phyloP scores from a whole-genome alignment of 2,113 vertebrate species.

The Excalfactoria chinensis region DNA sequence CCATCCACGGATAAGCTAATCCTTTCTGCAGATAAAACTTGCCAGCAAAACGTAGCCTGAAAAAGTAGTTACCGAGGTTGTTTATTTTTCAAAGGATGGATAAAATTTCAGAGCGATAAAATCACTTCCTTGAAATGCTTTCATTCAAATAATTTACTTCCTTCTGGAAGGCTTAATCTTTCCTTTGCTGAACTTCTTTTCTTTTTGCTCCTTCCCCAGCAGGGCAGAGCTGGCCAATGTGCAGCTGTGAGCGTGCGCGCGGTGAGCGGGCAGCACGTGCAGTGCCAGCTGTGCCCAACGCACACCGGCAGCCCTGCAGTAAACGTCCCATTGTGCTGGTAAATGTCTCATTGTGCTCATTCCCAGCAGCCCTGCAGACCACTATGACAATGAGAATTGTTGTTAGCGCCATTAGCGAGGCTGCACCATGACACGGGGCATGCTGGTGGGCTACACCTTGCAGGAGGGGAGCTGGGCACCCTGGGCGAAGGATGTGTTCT shows the following conservation, averaged over 20 bases:
- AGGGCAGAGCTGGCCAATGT: neutral
- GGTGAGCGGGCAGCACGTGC: neutral
- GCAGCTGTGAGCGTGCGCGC: neutral
- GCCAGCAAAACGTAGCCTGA: neutral
- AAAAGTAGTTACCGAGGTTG: slow-evolving; percentile 18
- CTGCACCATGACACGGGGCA: fast-evolving
- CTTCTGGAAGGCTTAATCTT: neutral
- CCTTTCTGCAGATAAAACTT: slow-evolving; percentile 58
- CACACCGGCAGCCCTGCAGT: neutral
- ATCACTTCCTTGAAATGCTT: slow-evolving; percentile 25
- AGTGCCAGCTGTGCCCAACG: slow-evolving; percentile 36
- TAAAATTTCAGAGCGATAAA: slow-evolving; percentile 20
- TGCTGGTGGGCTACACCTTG: neutral
- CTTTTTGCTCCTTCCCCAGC: neutral
- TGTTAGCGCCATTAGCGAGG: neutral
- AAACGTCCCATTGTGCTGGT: slow-evolving; percentile 26
- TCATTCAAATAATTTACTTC: slow-evolving; percentile 16
- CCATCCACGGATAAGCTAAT: slow-evolving; percentile 37
- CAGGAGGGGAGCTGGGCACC: neutral
- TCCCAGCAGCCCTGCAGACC: neutral
- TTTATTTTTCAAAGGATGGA: neutral
- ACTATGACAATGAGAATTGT: neutral
- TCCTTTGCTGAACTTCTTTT: neutral
- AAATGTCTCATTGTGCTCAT: slow-evolving; percentile 28
- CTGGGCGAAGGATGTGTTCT: neutral